A percentile compares a stretch with the other conserved stretches of the same genome.
Evolutionary conservation across 2,888 invertebrate species (phyloP).

Genomic region (Rhingia rostrata): DNA sequence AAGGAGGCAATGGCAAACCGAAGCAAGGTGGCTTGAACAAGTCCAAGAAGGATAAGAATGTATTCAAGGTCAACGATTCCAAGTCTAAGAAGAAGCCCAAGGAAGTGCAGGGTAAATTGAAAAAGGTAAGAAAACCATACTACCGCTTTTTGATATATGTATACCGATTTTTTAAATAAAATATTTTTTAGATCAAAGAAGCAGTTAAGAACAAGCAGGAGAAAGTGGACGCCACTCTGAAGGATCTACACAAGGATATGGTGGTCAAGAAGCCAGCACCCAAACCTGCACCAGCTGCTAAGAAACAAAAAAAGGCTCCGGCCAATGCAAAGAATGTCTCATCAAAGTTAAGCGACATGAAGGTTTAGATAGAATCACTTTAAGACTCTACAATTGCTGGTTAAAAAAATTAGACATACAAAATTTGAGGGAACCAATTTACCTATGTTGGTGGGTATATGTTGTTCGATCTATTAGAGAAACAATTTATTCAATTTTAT

Average conservation of each 20-base stretch:
- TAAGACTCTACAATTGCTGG: background rate
- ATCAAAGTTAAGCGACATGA: conserved; percentile 55
- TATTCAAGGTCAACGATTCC: conserved; percentile 80
- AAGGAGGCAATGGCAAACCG: conserved; percentile 62
- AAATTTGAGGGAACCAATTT: conserved; percentile 43
- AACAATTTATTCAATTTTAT: conserved; percentile 36
- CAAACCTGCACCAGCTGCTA: conserved; percentile 72
- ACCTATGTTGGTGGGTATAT: conserved; percentile 29
- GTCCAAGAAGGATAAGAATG: conserved; percentile 80
- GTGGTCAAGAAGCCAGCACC: conserved; percentile 80
- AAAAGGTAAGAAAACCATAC: conserved; percentile 78
- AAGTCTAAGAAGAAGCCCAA: conserved; percentile 82
- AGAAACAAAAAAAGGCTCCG: conserved; percentile 78
- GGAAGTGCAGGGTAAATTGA: conserved; percentile 81
- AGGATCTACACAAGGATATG: conserved; percentile 81
- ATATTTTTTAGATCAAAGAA: conserved; percentile 80
- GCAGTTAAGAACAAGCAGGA: conserved; percentile 81
- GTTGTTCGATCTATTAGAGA: conserved; percentile 21
- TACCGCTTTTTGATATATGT: too few species aligned
- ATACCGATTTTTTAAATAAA: background rate
- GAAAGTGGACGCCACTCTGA: conserved; percentile 80
- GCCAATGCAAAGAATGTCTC: conserved; percentile 80
- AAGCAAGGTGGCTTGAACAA: conserved; percentile 76
- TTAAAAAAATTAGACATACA: background rate
- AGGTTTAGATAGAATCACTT: conserved; percentile 27